Evolutionary conservation across 2,888 invertebrate species (phyloP), one percentile per base, ranked within the genome.

Genomic region (Eulithis testata): DNA sequence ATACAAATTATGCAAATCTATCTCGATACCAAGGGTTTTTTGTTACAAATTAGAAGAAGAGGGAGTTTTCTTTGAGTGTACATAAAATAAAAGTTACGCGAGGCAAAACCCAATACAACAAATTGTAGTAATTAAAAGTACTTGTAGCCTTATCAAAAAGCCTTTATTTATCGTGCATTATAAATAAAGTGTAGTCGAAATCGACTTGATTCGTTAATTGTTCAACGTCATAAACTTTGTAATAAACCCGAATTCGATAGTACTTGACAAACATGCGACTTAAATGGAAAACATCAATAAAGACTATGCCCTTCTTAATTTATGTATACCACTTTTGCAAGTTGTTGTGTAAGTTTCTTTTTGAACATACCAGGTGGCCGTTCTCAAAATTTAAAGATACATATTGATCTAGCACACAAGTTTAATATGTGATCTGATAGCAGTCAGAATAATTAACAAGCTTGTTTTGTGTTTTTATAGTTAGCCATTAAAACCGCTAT

Each of bases 221-320:
- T 83, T 83, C 83, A 78, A 78, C 81, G 71, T 78, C 76, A 81
- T 86, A 85, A 87, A 85, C 73, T 73, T 68, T 73, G 79, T 73
- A 76, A 81, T 86, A 84, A 86, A 86, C 80, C 76, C 75, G 75
- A 82, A 78, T 80, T 78, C 73, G 82, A 82, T 83, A 80, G 78
- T 66, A 49, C 62, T 69, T 69, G 65, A 72, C 64, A 69, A 72
- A 60, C 63, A 69, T 54, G 58, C 64, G 59, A 64, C 68, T 63
- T 60, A 69, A 70, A 74, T 73, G 65, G 69, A 73, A 71, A 64
- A 70, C 67, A 70, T 44, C 71, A 71, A 70, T 67, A 66, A 70
- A 68, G 54, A 50, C 40, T 62, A 64, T 68, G 71, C 66, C 72
- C 71, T 69, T 72, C 50, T 64, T 63, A 57, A 62, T 66, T 67